Evolutionary conservation across 2,797 vertebrate species (phyloP), one percentile per base, ranked within the genome.

Genomic region (Euphonia xanthogaster): DNA sequence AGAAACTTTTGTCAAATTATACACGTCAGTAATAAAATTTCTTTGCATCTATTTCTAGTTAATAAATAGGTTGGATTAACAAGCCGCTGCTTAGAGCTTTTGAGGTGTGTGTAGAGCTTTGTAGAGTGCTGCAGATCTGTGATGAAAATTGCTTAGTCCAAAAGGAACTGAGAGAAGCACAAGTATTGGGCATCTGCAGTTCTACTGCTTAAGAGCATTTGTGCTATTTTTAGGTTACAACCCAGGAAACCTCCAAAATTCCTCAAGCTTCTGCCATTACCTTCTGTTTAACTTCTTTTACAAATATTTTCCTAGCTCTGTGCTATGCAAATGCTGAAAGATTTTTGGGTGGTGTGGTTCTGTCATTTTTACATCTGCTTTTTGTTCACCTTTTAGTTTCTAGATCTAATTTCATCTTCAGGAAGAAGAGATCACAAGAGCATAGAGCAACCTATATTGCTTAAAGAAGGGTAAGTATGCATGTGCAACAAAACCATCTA

Each of bases 321-420:
- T 58, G n/a, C 62, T 83, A 16, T 74, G 31, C 27, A 72, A 27
- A 45, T 35, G 21, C 45, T 86, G 51, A 28, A 91, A 72, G 17
- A 39, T 71, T 91, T 88, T 76, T 51, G 47, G 7, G 15, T 65
- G 27, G 25, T 47, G 12, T 5, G 4, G 42, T 93, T 31, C 60
- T 86, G 30, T 45, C n/a, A 54, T 91, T 85, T 83, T 72, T 51
- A 48, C 44, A 62, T 65, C 8, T 48, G 42, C 31, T 66, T 88
- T 91, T 54, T 93, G 12, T 87, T 94, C 88, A 40, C 40, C 61
- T 65, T 82, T 74, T 95, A 99, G 99, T 99, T 99, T 96, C 97
- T 99, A 90, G 99, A 99, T 96, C 97, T 99, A 97, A 99, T 99
- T 97, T 99, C 99, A 11, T 99, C 99, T 24, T 99, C 99, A 4